Conservation (phyloP, 2,888 invertebrate genomes). For the Omphaloscelis lunosa region DNA sequence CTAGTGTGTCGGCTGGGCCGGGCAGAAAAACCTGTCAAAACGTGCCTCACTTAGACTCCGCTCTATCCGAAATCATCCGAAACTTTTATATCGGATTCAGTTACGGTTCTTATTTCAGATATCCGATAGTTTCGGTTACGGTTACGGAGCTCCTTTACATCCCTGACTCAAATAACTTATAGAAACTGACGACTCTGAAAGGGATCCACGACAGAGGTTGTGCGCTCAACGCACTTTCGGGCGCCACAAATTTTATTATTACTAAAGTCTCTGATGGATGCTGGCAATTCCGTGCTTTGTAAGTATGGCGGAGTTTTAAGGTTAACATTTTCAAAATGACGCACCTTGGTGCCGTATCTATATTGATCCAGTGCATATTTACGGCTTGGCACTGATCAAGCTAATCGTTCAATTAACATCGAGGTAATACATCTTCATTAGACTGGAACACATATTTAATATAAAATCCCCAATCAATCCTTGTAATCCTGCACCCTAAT, state of each 20-base stretch:
- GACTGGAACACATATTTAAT: conserved; percentile 28
- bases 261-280: background rate
- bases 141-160: no score
- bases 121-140: no score
- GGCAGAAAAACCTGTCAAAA: no score
- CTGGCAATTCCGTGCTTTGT: background rate
- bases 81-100: no score
- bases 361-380: conserved; percentile 2
- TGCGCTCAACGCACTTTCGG: background rate
- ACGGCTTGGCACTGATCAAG: background rate
- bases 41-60: no score
- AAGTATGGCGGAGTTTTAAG: background rate
- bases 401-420: conserved; percentile 12
- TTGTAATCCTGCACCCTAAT: conserved; percentile 29
- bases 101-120: no score
- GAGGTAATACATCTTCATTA: conserved; percentile 38
- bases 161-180: no score
- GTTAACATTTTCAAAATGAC: background rate
- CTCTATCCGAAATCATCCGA: no score
- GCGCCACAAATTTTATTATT: background rate
- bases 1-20: no score
- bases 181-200: background rate
- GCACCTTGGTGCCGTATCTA: background rate
- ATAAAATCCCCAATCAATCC: conserved; percentile 33
- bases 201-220: background rate